Percentiles rank a stretch among this genome's conserved stretches.
Conservation (phyloP, 2,113 vertebrate species). For the Phocoena phocoena region DNA sequence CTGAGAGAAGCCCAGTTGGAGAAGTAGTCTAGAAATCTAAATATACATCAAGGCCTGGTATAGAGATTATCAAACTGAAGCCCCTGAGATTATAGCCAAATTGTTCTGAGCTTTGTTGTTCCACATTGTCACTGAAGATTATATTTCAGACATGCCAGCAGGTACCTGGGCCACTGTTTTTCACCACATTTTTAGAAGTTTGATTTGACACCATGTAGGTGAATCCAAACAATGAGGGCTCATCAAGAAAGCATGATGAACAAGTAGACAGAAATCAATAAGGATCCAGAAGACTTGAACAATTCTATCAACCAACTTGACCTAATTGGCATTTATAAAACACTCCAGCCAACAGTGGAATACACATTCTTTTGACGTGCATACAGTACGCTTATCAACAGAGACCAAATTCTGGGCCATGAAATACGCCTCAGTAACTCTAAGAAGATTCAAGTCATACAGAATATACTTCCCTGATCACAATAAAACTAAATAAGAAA, state of each 20-base stretch:
- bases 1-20: not conserved
- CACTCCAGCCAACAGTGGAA: not conserved
- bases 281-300: not conserved
- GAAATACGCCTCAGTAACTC: not conserved
- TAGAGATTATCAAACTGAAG: not conserved
- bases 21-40: not conserved
- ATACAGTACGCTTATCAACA: not conserved
- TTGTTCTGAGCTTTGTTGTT: not conserved
- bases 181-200: not conserved
- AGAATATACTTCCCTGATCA: not conserved
- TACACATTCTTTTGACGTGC: not conserved
- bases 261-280: constrained; percentile 22
- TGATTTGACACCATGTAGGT: not conserved
- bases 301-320: not conserved
- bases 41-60: not conserved
- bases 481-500: not conserved
- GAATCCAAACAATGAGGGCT: not conserved
- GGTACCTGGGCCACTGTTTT: not conserved
- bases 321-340: constrained; percentile 9
- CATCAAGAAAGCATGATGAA: constrained; percentile 6
- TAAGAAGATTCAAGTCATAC: not conserved
- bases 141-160: not conserved
- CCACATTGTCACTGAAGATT: not conserved
- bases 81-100: not conserved
- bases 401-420: not conserved